Conservation (phyloP, 1,140 invertebrate species). For the Argopecten irradians region DNA sequence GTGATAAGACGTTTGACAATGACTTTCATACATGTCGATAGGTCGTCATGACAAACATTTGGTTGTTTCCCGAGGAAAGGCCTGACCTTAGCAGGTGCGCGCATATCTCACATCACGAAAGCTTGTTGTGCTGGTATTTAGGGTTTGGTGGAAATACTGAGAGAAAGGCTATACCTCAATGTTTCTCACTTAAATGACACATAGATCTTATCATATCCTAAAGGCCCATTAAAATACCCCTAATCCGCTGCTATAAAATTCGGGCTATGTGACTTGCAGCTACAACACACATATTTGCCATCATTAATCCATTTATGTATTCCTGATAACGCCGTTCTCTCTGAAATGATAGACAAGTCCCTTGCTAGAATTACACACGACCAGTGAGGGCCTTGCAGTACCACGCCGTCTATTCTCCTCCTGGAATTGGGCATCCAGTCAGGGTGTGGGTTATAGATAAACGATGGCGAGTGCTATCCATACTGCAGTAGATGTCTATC, state of each 20-base stretch:
- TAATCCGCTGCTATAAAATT: conserved; percentile 15
- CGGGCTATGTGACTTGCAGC: not conserved
- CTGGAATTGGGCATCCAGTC: not conserved
- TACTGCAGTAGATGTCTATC: not conserved
- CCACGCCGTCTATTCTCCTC: not conserved
- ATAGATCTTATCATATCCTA: not conserved
- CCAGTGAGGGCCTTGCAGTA: not conserved
- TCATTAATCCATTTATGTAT: conserved; percentile 9
- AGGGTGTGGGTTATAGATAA: not conserved
- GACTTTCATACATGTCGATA: conserved; percentile 10
- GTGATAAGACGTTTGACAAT: not conserved
- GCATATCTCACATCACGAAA: conserved; percentile 7
- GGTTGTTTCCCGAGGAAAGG: not conserved
- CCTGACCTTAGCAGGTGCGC: conserved; percentile 18
- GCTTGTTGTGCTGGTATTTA: not conserved
- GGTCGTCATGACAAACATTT: conserved; percentile 16
- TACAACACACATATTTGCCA: conserved; percentile 3
- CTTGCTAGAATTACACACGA: conserved; percentile 1
- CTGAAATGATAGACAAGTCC: not conserved
- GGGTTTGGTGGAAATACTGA: not conserved
- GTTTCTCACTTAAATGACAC: conserved; percentile 21
- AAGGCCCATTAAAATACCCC: conserved; percentile 8
- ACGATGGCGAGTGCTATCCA: not conserved
- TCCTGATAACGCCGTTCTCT: not conserved
- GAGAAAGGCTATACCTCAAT: not conserved